These are phyloP conservation scores for Gymnocephalus cernua DNA, from an alignment of 2,113 vertebrate species.

Conservation along the genomic window DNA sequence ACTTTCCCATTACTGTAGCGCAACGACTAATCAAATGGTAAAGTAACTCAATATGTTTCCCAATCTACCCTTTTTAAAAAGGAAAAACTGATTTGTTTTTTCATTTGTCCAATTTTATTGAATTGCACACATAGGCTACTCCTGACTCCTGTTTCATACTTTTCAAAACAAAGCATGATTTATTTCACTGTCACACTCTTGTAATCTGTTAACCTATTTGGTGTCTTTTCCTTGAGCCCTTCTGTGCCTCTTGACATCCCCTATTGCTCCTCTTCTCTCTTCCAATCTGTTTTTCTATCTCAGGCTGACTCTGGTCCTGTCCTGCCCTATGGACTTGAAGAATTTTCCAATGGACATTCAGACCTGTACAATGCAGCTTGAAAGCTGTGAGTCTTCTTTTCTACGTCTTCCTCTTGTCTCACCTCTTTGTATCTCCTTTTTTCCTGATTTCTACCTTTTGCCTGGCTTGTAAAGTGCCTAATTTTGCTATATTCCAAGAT, in stretches of 20 bases:
- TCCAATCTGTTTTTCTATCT: constrained; percentile 69
- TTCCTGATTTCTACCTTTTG: constrained; percentile 18
- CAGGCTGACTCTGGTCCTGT: constrained; percentile 93
- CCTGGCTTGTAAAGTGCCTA: constrained; percentile 9
- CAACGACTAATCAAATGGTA: constrained; percentile 44
- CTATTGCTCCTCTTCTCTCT: constrained; percentile 55
- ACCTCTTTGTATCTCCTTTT: constrained; percentile 6
- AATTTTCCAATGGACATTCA: constrained; percentile 98
- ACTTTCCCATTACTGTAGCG: constrained; percentile 66
- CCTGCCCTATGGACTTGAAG: constrained; percentile 97
- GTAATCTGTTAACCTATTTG: constrained; percentile 21
- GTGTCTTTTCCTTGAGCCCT: constrained; percentile 37
- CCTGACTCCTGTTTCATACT: constrained; percentile 11
- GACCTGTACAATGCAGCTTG: constrained; percentile 96
- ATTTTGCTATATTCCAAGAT: neutral
- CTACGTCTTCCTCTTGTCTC: constrained; percentile 45
- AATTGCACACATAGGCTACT: constrained; percentile 1
- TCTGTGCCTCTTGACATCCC: constrained; percentile 46
- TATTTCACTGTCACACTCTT: constrained; percentile 28
- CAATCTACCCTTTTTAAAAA: constrained; percentile 29
- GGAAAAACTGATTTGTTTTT: neutral
- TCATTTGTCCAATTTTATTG: constrained; percentile 14
- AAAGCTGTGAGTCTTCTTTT: constrained; percentile 92
- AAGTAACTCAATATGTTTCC: constrained; percentile 47
- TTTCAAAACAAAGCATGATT: constrained; percentile 16